A percentile compares a stretch with the other conserved stretches of the same genome.
Conservation (phyloP, 2,113 vertebrate genomes). For the Pteruthius melanotis region DNA sequence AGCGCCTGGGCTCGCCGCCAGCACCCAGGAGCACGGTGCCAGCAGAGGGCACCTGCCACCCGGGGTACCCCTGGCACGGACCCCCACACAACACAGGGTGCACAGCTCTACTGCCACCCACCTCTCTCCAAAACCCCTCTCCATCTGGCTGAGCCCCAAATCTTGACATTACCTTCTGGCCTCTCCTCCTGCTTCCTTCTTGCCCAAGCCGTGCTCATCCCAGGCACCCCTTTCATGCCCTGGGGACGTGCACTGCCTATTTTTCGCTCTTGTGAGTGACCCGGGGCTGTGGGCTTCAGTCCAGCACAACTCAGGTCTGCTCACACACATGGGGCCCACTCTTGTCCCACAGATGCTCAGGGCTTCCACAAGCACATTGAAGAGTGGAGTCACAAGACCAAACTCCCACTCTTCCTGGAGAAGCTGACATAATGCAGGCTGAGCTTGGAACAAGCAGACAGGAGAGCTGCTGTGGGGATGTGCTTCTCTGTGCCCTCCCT, state of each 20-base stretch:
- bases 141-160: rapidly evolving
- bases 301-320: no score
- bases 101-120: rapidly evolving
- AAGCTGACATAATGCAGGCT: not conserved
- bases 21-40: rapidly evolving
- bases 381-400: not conserved
- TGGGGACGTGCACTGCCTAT: rapidly evolving
- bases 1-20: rapidly evolving
- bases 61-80: rapidly evolving
- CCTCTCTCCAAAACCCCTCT: no score
- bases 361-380: rapidly evolving
- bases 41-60: not conserved
- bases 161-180: rapidly evolving
- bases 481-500: not conserved
- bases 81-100: rapidly evolving
- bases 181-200: not conserved
- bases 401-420: not conserved
- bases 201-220: rapidly evolving
- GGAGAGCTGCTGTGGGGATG: not conserved
- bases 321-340: rapidly evolving
- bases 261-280: not conserved
- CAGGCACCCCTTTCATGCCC: not conserved
- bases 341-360: not conserved
- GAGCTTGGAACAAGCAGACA: not conserved
- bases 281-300: rapidly evolving